Evolutionary conservation across 2,797 vertebrate species (phyloP).

Genomic region (Myiotriccus ornatus): DNA sequence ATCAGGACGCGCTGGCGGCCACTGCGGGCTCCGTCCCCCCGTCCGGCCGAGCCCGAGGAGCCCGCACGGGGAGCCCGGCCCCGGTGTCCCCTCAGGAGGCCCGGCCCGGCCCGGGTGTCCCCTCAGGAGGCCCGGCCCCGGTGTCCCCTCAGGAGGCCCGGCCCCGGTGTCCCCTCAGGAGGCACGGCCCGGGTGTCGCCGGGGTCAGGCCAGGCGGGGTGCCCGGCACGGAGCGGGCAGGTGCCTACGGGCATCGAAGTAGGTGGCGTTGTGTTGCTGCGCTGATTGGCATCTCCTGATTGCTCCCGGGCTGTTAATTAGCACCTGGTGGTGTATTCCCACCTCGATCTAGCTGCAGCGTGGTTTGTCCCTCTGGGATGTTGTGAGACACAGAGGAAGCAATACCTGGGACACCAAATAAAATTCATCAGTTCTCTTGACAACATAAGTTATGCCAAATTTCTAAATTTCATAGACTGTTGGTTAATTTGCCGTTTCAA

Average conservation of each 20-base stretch:
- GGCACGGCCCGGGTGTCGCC: background rate
- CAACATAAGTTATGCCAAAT: background rate
- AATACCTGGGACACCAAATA: background rate
- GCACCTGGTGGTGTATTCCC: background rate
- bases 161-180: too few species aligned
- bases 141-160: too few species aligned
- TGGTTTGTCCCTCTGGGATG: background rate
- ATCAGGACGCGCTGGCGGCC: too few species aligned
- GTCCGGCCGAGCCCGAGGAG: too few species aligned
- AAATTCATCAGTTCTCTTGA: background rate
- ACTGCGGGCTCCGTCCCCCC: too few species aligned
- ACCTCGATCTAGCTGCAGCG: background rate
- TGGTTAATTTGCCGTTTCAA: background rate
- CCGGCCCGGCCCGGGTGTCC: too few species aligned
- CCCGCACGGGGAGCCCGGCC: too few species aligned
- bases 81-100: too few species aligned
- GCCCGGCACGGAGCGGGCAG: accelerated
- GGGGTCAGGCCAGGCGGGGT: too few species aligned
- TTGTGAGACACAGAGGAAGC: background rate
- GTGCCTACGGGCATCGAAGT: background rate
- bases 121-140: too few species aligned
- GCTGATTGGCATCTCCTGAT: background rate
- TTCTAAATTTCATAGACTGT: background rate
- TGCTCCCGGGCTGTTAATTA: background rate
- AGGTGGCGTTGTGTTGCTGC: background rate